Evolutionary conservation across 1,140 invertebrate genomes (phyloP), one percentile per base, ranked within the genome.

Genomic region (Rhizoglyphus robini): DNA sequence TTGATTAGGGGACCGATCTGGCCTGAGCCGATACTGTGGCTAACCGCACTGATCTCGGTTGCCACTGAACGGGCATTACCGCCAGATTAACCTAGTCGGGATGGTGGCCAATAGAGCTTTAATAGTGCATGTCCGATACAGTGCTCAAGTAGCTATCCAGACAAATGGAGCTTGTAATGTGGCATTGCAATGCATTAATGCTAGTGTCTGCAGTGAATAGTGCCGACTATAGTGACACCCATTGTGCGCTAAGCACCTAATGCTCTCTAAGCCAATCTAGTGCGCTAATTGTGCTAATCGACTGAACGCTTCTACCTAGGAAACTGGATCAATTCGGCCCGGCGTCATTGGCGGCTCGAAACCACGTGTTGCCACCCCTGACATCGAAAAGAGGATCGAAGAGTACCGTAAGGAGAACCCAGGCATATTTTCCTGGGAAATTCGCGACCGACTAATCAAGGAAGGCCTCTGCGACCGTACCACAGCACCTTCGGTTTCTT

Each of bases 401-500:
- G 86, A 92, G 70, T 84, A 94, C 73, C 93, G 93, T 77, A 83
- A 87, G 73, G 84, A 88, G 73, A 90, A 94, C 78, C 92, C 93
- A 30, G 88, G 88, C 62, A 92, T 96, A 71, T 96, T 94, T 76
- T 90, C 87, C 67, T 96, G 91, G 91, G 93, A 96, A 77, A 96
- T 96, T 73, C 82, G 92, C 68, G 91, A 95, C 73, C 87, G 88
- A 73, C 70, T 76, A 70, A 74, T 72, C 68, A 75, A 75, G 71
- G 87, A 93, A 75, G 87, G 88, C 41, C 82, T 91, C 62, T 84
- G 86, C 36, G 89, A 93, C 84, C 84, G 72, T 67, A 84, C 82
- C 67, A 86, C 80, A 49, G 86, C 86, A 1, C 88, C 87, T 1
- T 90, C 88, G 61, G 88, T 90, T 58, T 88, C 86, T 66, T 90